Evolutionary conservation across 2,888 invertebrate genomes (phyloP).

Genomic region (Idaea straminata): DNA sequence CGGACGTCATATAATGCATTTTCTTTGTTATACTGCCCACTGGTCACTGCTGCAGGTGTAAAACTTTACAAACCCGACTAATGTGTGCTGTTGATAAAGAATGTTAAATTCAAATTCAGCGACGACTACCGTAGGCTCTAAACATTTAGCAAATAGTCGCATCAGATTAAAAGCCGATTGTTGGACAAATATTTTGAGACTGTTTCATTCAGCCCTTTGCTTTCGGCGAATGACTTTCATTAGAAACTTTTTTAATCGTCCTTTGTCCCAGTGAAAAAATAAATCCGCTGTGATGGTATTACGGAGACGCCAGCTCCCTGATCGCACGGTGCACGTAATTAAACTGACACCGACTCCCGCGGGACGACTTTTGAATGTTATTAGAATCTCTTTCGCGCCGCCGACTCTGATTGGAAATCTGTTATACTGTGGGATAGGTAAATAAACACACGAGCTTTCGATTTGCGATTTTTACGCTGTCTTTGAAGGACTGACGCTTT

Average conservation of each 20-base stretch:
- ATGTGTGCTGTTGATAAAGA: constrained; percentile 8
- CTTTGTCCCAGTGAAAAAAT: constrained; percentile 74
- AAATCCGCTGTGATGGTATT: constrained; percentile 66
- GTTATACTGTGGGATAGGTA: constrained; percentile 51
- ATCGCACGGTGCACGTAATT: constrained; percentile 64
- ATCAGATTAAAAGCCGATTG: constrained; percentile 17
- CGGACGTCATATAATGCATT: constrained; percentile 22
- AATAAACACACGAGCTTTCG: constrained; percentile 33
- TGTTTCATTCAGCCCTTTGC: constrained; percentile 58
- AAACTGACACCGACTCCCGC: constrained; percentile 72
- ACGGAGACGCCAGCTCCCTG: constrained; percentile 54
- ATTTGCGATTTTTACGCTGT: constrained; percentile 21
- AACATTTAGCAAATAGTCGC: constrained; percentile 4
- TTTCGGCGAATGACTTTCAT: constrained; percentile 67
- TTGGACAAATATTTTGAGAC: constrained; percentile 40
- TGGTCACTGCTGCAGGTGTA: constrained; percentile 4
- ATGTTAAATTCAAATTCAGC: constrained; percentile 10
- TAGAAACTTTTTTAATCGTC: constrained; percentile 78
- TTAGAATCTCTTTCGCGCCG: constrained; percentile 77
- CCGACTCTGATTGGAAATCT: constrained; percentile 73
- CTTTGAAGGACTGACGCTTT: constrained; percentile 6
- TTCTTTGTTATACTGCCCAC: constrained; percentile 20
- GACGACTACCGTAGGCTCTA: background rate
- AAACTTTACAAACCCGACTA: constrained; percentile 22
- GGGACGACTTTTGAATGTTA: constrained; percentile 78